Base-by-base conservation (phyloP, 1,140 invertebrate species). In the Pogonomyrmex californicus region DNA sequence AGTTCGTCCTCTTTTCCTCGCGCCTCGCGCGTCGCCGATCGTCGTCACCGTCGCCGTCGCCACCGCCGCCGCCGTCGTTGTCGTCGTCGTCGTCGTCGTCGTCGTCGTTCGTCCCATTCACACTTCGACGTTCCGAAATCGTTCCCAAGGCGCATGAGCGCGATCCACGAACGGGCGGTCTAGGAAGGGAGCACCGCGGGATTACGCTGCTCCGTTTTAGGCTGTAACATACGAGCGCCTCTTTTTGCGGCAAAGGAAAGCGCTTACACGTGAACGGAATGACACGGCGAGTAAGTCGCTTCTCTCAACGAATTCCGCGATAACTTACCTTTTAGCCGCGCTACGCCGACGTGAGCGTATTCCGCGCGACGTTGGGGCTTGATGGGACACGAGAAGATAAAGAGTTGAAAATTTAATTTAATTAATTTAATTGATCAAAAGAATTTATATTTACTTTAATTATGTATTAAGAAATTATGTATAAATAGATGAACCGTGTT, bases 71-170 rank as follows among this genome's bases (percentile, higher is more conserved):
- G 70, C 10, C 38, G 63, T 9, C 87, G 77, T 88, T 76, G 85
- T 75, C 85, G 85, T 68, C 66, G 73, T 78, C 87, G 77, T 88
- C 85, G 85, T 75, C 85, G 85, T 68, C 66, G 73, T 78, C 73
- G 75, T 73, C 76, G 76, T 90, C 88, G 88, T 89, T 23, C 54
- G 68, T 82, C 33, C 85, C 89, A 90, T 90, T 89, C 88, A 87
- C 88, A 79, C 85, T 65, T 49, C 70, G 86, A 88, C 88, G 87
- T 54, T 73, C 54, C 51, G 51, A 71, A 77, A 70, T 68, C 70
- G 63, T 6, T 62, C 54, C 60, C 36, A 77, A 58, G 87, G 88
- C 88, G 88, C 88, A 90, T 87, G 88, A 87, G 88, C 85, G 51
- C 56, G 30, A 56, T 56, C 75, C 62, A 62, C 49, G 49, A 56